Base-by-base conservation (phyloP, 2,797 vertebrate genomes). In the Xyrichtys novacula region DNA sequence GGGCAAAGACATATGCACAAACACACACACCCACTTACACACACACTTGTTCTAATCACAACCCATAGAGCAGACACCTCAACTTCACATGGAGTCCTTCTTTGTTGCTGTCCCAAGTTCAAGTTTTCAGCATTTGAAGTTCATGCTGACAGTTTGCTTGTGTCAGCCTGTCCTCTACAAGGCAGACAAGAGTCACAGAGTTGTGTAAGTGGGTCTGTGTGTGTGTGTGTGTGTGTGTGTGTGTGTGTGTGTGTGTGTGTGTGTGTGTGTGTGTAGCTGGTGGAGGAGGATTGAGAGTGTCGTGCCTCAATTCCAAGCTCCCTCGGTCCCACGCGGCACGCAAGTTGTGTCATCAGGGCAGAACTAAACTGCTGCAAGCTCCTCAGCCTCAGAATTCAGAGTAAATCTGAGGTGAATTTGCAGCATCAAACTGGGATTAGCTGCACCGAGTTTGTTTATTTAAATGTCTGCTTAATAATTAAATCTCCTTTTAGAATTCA, bases 331-430 rank as follows among this genome's bases (percentile, higher is more conserved):
- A 36, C n/a, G 39, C 20, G 2, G 58, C 74, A 66, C 0, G 22
- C 34, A 64, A 61, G 50, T 83, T 76, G 34, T 71, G 71, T 54
- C 81, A 85, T 71, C 80, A 76, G 69, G 57, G 73, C 65, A 88
- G 71, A 86, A 85, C 67, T 86, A 88, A 88, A 88, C 66, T 59
- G 74, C 73, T 74, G 42, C 50, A 54, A 78, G 78, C 65, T 67
- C 72, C 55, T 43, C 63, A 12, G 23, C 38, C 15, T 44, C 52
- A 36, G 71, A 42, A 66, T 75, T 81, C 49, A 75, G 19, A 81
- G 53, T 66, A 48, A 44, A 66, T 74, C 76, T 63, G 61, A 71
- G 40, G 70, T 82, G 76, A 78, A 75, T 73, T 71, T 72, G 7
- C 64, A 64, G 69, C 55, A 61, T 76, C 50, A 71, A 60, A 83